phyloP scores from a whole-genome alignment of 2,888 invertebrate genomes.

The Caenorhabditis sp. region DNA sequence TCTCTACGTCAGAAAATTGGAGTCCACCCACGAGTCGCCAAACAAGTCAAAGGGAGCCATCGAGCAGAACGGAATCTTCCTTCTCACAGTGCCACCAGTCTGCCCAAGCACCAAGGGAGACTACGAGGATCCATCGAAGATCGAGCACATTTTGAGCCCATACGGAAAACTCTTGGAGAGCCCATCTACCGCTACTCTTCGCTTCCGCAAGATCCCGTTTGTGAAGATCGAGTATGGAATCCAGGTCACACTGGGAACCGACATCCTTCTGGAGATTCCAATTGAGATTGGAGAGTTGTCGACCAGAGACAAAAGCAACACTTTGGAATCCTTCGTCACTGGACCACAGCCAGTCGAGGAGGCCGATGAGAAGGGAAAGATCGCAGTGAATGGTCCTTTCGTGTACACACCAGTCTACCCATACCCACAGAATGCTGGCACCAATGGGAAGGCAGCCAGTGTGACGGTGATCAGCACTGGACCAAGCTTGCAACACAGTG shows the following conservation, averaged over 20 bases:
- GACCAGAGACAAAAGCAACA: conserved; percentile 66
- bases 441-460: conserved; percentile 47
- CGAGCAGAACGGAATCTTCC: conserved; percentile 64
- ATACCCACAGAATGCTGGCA: conserved; percentile 52
- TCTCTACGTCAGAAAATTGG: conserved; percentile 63
- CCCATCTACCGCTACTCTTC: conserved; percentile 73
- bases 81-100: conserved; percentile 73
- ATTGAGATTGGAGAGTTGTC: conserved; percentile 72
- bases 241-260: conserved; percentile 71
- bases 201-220: conserved; percentile 74
- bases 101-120: conserved; percentile 71
- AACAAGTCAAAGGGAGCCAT: conserved; percentile 60
- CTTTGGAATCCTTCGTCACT: conserved; percentile 64
- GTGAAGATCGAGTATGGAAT: conserved; percentile 75
- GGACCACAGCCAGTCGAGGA: conserved; percentile 76
- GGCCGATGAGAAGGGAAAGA: conserved; percentile 72
- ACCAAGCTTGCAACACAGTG: conserved; percentile 6
- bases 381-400: conserved; percentile 74
- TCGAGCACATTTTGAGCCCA: conserved; percentile 67
- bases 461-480: conserved; percentile 38
- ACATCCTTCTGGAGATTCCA: conserved; percentile 71
- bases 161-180: conserved; percentile 70
- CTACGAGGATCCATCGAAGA: conserved; percentile 58
- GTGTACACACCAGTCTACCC: conserved; percentile 75
- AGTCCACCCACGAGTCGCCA: conserved; percentile 52